phyloP scores from a whole-genome alignment of 2,113 vertebrate species.

The Sapayoa aenigma region DNA sequence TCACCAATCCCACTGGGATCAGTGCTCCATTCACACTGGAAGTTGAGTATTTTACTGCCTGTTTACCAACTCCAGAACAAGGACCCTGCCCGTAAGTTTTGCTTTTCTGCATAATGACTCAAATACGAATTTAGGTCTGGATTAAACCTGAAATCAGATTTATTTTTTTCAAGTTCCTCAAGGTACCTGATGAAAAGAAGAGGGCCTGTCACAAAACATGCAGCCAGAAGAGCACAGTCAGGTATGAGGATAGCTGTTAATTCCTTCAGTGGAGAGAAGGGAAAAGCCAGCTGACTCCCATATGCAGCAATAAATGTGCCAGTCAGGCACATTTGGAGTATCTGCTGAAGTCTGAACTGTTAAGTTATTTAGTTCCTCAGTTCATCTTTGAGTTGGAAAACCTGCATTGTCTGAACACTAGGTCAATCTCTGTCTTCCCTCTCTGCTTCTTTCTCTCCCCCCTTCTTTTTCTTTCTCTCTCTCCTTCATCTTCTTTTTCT shows the following conservation, averaged over 20 bases:
- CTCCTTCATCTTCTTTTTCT: neutral
- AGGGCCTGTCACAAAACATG: constrained; percentile 33
- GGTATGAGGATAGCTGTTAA: constrained; percentile 67
- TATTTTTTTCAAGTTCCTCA: constrained; percentile 6
- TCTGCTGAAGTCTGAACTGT: neutral
- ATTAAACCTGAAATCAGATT: neutral
- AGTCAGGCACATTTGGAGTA: neutral
- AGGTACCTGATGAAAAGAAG: constrained; percentile 61
- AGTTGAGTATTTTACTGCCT: constrained; percentile 80
- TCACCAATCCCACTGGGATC: constrained; percentile 84
- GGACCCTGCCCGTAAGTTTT: constrained; percentile 38
- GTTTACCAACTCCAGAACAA: neutral
- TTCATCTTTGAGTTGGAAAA: neutral
- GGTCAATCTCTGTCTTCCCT: neutral
- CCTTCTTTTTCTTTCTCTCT: neutral
- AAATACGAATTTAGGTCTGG: neutral
- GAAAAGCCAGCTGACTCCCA: neutral
- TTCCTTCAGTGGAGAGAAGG: neutral
- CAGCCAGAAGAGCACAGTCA: constrained; percentile 71
- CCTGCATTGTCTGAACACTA: neutral
- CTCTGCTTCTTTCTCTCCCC: neutral
- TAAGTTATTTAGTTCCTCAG: neutral
- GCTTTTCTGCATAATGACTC: neutral
- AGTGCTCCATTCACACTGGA: constrained; percentile 77
- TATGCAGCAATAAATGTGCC: neutral